Evolutionary conservation across 2,888 invertebrate genomes (phyloP).

Genomic region (Lasioglossum morio): DNA sequence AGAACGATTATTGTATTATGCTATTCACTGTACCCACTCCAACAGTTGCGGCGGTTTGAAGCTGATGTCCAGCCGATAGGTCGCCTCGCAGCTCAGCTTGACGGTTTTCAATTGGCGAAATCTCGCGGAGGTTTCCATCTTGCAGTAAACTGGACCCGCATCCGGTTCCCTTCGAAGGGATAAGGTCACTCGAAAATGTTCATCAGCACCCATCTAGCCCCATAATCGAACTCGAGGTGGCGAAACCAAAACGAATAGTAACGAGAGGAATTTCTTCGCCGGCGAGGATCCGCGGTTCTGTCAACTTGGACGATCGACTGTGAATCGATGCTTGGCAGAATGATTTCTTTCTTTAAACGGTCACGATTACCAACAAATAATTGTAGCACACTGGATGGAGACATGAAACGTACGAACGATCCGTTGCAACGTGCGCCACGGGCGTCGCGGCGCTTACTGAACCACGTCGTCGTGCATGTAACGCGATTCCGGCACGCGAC

Average conservation of each 20-base stretch:
- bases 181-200: conserved; percentile 85
- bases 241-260: conserved; percentile 9
- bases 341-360: neutral
- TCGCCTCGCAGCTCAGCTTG: conserved; percentile 86
- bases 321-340: neutral
- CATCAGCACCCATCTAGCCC: conserved; percentile 79
- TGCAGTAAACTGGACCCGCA: conserved; percentile 86
- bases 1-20: conserved; percentile 4
- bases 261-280: neutral
- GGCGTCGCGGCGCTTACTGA: conserved; percentile 81
- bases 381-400: neutral
- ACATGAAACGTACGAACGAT: conserved; percentile 13
- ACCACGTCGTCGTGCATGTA: conserved; percentile 51
- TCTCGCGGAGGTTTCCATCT: conserved; percentile 86
- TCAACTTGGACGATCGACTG: neutral
- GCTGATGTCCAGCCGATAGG: conserved; percentile 86
- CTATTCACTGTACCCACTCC: conserved; percentile 84
- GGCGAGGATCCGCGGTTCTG: neutral
- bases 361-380: neutral
- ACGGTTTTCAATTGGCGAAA: conserved; percentile 86
- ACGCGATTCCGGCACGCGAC: conserved; percentile 61
- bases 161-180: conserved; percentile 85
- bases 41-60: conserved; percentile 86
- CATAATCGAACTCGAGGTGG: conserved; percentile 55
- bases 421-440: conserved; percentile 71